Conservation (phyloP, 1,140 invertebrate species). For the Brachionus rotundiformis region DNA sequence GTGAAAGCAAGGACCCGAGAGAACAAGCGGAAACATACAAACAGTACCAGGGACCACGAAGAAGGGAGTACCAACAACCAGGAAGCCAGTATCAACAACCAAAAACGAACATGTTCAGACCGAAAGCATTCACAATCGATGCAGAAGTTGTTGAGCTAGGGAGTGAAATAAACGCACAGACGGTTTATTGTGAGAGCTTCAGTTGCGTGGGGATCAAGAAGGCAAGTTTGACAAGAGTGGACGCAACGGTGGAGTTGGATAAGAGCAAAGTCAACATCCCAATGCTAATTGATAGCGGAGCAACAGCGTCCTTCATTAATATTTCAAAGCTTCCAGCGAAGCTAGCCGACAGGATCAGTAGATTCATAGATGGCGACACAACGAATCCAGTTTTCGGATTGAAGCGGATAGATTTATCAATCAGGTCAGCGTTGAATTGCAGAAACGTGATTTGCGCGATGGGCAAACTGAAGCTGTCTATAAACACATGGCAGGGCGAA, state of each 20-base stretch:
- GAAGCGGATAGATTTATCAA: not conserved
- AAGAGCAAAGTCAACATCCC: not conserved
- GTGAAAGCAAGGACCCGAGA: too few relatives aligned
- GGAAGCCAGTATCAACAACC: too few relatives aligned
- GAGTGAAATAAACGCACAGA: too few relatives aligned
- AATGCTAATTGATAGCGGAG: not conserved
- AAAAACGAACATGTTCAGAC: too few relatives aligned
- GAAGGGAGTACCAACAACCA: too few relatives aligned
- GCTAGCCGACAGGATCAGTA: not conserved
- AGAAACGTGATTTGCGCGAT: not conserved
- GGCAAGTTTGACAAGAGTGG: not conserved
- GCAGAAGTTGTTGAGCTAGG: too few relatives aligned
- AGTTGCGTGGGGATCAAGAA: too few relatives aligned
- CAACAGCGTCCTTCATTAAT: not conserved
- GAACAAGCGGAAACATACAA: too few relatives aligned
- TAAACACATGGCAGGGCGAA: not conserved
- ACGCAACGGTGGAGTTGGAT: not conserved
- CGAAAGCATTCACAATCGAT: too few relatives aligned
- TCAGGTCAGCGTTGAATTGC: not conserved
- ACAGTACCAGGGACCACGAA: too few relatives aligned
- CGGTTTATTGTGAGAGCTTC: too few relatives aligned
- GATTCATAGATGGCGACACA: not conserved
- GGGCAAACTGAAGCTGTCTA: not conserved
- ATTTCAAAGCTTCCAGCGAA: not conserved
- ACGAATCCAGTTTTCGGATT: not conserved